Evolutionary conservation across 1,140 invertebrate genomes (phyloP).

Genomic region (Drosophila parabipectinata): DNA sequence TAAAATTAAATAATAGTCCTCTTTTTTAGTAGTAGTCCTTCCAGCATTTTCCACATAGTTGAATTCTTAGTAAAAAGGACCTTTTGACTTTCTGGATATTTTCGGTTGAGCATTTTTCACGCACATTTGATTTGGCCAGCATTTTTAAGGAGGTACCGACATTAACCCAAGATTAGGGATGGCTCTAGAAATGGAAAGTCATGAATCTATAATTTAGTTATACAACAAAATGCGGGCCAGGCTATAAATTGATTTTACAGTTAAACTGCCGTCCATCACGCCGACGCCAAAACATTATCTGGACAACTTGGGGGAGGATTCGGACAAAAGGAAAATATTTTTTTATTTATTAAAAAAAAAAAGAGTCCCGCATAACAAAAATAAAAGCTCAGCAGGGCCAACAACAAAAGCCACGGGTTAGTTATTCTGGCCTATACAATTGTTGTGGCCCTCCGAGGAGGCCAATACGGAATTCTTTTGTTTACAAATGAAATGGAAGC

Average conservation of each 20-base stretch:
- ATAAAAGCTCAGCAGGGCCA: constrained; percentile 23
- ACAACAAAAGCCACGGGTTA: constrained; percentile 38
- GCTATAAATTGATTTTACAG: constrained; percentile 37
- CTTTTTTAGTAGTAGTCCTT: constrained; percentile 19
- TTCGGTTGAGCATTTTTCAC: constrained; percentile 29
- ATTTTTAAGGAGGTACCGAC: neutral
- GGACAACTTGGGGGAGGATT: constrained; percentile 12
- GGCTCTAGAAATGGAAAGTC: constrained; percentile 18
- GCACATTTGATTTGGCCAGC: constrained; percentile 42
- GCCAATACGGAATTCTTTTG: constrained; percentile 26
- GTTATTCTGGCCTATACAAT: constrained; percentile 4
- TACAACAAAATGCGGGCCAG: constrained; percentile 14
- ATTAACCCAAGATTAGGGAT: constrained; percentile 9
- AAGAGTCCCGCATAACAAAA: constrained; percentile 8
- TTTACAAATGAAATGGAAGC: constrained; percentile 47
- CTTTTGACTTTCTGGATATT: neutral
- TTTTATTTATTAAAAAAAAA: constrained; percentile 5
- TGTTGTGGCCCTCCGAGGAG: neutral
- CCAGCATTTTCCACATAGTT: constrained; percentile 40
- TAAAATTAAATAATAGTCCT: constrained; percentile 36
- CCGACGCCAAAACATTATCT: constrained; percentile 38
- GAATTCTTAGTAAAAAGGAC: constrained; percentile 42
- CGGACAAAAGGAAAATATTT: constrained; percentile 23
- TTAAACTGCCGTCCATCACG: constrained; percentile 34
- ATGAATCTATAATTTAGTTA: constrained; percentile 44